phyloP scores from a whole-genome alignment of 2,797 vertebrate genomes.

The Streptopelia turtur region DNA sequence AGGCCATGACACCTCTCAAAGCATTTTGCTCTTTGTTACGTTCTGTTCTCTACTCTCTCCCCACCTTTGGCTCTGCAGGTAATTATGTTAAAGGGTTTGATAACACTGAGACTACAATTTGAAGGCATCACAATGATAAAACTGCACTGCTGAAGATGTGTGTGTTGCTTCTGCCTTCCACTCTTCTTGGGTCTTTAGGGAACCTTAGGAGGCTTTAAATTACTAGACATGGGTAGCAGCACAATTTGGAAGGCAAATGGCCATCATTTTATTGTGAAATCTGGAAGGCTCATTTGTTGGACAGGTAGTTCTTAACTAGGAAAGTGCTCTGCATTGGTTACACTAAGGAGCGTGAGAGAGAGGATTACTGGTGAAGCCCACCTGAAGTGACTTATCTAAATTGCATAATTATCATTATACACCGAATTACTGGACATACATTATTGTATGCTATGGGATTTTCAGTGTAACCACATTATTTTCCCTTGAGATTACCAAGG shows the following conservation, averaged over 20 bases:
- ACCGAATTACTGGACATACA: background rate
- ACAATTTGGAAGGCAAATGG: conserved; percentile 46
- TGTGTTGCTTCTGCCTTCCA: conserved; percentile 21
- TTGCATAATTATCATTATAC: background rate
- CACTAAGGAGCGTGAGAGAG: background rate
- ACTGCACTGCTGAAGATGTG: background rate
- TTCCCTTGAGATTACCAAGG: background rate
- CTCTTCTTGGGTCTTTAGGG: conserved; percentile 17
- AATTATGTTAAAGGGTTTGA: background rate
- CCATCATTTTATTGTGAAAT: conserved; percentile 8
- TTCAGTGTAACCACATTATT: background rate
- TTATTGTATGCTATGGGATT: background rate
- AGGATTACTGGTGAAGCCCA: background rate
- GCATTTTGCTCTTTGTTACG: background rate
- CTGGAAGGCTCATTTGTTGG: conserved; percentile 3
- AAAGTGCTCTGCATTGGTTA: background rate
- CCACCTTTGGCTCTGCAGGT: background rate
- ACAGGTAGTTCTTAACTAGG: background rate
- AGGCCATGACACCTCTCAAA: background rate
- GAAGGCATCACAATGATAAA: background rate
- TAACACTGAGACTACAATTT: conserved; percentile 11
- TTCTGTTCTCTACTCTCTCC: background rate
- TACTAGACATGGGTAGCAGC: background rate
- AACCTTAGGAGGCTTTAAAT: conserved; percentile 27
- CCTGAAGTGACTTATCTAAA: background rate